Conservation (phyloP, 1,140 invertebrate species). For the Pseudomyrmex sp. region DNA sequence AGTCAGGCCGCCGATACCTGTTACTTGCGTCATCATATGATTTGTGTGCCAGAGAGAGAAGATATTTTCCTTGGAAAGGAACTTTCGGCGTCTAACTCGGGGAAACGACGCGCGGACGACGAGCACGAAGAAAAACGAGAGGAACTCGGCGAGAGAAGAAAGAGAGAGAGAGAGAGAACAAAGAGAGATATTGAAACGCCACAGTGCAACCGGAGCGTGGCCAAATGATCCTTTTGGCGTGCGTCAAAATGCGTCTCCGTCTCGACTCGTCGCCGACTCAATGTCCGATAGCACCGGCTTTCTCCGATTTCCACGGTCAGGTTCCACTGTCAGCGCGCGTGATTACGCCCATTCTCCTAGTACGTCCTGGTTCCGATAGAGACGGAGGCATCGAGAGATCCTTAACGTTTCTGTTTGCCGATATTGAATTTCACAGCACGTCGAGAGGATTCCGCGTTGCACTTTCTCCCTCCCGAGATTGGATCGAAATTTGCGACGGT, state of each 20-base stretch:
- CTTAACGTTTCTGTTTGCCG: neutral
- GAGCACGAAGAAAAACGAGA: slow-evolving; percentile 6
- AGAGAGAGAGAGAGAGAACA: neutral
- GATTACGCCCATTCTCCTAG: slow-evolving; percentile 75
- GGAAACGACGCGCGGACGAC: slow-evolving; percentile 55
- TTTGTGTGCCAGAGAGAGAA: slow-evolving; percentile 19
- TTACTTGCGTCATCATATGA: slow-evolving; percentile 41
- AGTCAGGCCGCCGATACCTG: slow-evolving; percentile 41
- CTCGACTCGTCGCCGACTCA: slow-evolving; percentile 60
- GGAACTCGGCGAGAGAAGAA: neutral
- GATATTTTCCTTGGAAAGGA: neutral
- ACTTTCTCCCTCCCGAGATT: slow-evolving; percentile 37
- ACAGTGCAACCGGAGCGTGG: slow-evolving; percentile 65
- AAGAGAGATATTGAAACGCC: slow-evolving; percentile 43
- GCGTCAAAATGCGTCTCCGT: slow-evolving; percentile 70
- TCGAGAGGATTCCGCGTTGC: slow-evolving; percentile 1
- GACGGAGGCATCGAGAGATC: neutral
- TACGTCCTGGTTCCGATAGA: slow-evolving; percentile 71
- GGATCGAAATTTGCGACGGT: neutral
- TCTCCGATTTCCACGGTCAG: slow-evolving; percentile 72
- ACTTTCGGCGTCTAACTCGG: slow-evolving; percentile 47
- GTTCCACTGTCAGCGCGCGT: slow-evolving; percentile 58
- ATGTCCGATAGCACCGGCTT: slow-evolving; percentile 73
- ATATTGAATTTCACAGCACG: slow-evolving; percentile 18
- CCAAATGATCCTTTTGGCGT: slow-evolving; percentile 68